These are phyloP conservation scores for Zele albiditarsus DNA, from an alignment of 2,888 invertebrate genomes.

Conservation along the genomic window DNA sequence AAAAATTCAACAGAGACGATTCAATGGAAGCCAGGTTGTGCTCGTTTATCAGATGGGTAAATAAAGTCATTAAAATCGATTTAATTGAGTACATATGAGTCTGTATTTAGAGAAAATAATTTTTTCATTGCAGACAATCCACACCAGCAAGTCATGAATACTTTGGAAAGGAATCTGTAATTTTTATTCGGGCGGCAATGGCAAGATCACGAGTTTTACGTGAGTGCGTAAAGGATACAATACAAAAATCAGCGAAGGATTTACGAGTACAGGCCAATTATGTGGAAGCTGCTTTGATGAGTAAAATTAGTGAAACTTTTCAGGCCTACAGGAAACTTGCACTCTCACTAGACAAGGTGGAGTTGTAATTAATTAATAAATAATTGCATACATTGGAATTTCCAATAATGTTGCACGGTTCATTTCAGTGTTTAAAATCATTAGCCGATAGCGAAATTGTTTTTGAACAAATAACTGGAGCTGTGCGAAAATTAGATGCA, in stretches of 20 bases:
- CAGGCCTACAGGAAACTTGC: constrained; percentile 48
- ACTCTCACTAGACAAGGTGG: constrained; percentile 47
- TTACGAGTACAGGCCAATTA: constrained; percentile 74
- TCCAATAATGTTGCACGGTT: neutral
- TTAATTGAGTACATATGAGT: neutral
- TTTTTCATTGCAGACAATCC: constrained; percentile 71
- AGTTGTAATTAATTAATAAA: neutral
- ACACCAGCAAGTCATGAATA: constrained; percentile 75
- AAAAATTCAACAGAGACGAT: constrained; percentile 71
- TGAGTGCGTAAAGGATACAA: constrained; percentile 67
- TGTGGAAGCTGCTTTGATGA: constrained; percentile 74
- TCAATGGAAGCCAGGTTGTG: constrained; percentile 75
- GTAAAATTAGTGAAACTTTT: constrained; percentile 65
- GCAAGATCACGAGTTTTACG: constrained; percentile 73
- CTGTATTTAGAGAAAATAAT: neutral
- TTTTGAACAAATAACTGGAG: constrained; percentile 40
- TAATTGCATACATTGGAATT: neutral
- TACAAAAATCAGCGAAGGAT: constrained; percentile 74
- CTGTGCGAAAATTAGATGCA: constrained; percentile 48
- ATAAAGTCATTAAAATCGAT: neutral
- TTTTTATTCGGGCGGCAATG: constrained; percentile 73
- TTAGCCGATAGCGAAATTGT: constrained; percentile 45
- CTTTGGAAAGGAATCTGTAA: constrained; percentile 73
- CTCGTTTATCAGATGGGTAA: constrained; percentile 75
- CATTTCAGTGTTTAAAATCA: constrained; percentile 47